Conservation (phyloP, 35 echinoderm and acorn worm species). For the Lytechinus pictus region DNA sequence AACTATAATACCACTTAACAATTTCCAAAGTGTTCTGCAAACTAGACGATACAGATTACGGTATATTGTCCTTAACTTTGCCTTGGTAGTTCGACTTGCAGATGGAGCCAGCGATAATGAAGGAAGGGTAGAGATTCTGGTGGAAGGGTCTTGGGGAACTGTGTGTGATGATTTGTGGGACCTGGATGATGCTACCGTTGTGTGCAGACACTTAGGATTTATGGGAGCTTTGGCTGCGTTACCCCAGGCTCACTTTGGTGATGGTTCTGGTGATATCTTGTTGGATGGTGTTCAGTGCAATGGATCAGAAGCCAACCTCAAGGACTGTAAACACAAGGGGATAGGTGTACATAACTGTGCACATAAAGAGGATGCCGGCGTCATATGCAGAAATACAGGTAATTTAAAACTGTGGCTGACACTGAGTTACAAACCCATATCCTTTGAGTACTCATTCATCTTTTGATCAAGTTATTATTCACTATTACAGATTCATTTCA, state of each 20-base stretch:
- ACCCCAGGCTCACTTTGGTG: not conserved
- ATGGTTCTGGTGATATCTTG: conserved; percentile 46
- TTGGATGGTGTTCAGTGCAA: not conserved
- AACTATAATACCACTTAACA: too few relatives aligned
- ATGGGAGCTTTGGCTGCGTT: not conserved
- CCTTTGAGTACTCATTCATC: too few relatives aligned
- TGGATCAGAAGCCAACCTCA: conserved; percentile 1
- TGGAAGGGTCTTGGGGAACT: not conserved
- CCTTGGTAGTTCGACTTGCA: not conserved
- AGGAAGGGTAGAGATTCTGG: not conserved
- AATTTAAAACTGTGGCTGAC: not conserved
- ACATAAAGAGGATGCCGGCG: not conserved
- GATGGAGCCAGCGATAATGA: conserved; percentile 14
- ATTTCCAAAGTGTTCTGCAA: too few relatives aligned
- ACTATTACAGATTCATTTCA: too few relatives aligned
- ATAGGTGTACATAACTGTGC: not conserved
- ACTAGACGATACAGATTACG: too few relatives aligned
- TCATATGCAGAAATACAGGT: not conserved
- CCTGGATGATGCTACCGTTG: not conserved
- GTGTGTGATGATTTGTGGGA: not conserved
- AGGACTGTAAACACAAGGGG: not conserved
- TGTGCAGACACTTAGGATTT: not conserved
- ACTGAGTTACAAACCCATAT: too few relatives aligned
- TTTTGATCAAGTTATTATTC: too few relatives aligned
- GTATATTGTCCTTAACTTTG: too few relatives aligned